phyloP scores from a whole-genome alignment of 2,888 invertebrate genomes.

The Apeira syringaria region DNA sequence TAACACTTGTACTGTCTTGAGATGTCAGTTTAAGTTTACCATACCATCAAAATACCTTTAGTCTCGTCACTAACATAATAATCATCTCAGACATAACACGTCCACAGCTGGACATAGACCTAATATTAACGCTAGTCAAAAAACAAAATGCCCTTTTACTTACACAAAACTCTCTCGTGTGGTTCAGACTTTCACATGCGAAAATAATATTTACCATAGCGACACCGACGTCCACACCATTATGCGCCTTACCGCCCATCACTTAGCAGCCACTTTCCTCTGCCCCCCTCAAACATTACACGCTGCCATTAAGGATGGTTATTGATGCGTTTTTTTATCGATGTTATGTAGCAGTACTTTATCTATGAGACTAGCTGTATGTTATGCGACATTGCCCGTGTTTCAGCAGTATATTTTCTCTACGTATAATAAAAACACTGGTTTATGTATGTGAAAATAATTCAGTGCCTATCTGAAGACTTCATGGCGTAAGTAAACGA shows the following conservation, averaged over 20 bases:
- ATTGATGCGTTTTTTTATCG: slow-evolving; percentile 43
- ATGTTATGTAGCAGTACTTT: slow-evolving; percentile 34
- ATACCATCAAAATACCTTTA: too few relatives aligned
- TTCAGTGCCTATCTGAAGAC: too few relatives aligned
- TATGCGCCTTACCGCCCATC: slow-evolving; percentile 34
- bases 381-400: background rate
- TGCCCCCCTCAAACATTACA: slow-evolving; percentile 27
- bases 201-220: slow-evolving; percentile 45
- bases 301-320: slow-evolving; percentile 39
- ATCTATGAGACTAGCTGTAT: slow-evolving; percentile 35
- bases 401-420: background rate
- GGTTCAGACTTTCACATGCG: slow-evolving; percentile 31
- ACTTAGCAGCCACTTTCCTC: slow-evolving; percentile 29
- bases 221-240: slow-evolving; percentile 33
- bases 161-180: slow-evolving; percentile 23
- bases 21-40: too few relatives aligned
- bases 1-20: too few relatives aligned
- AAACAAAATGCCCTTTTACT: too few relatives aligned
- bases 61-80: too few relatives aligned
- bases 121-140: too few relatives aligned
- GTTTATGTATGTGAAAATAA: too few relatives aligned
- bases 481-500: too few relatives aligned
- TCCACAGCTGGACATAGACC: too few relatives aligned
- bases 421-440: too few relatives aligned
- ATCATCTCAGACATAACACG: too few relatives aligned